phyloP scores from a whole-genome alignment of 2,113 vertebrate species.

The Elaphurus davidianus region DNA sequence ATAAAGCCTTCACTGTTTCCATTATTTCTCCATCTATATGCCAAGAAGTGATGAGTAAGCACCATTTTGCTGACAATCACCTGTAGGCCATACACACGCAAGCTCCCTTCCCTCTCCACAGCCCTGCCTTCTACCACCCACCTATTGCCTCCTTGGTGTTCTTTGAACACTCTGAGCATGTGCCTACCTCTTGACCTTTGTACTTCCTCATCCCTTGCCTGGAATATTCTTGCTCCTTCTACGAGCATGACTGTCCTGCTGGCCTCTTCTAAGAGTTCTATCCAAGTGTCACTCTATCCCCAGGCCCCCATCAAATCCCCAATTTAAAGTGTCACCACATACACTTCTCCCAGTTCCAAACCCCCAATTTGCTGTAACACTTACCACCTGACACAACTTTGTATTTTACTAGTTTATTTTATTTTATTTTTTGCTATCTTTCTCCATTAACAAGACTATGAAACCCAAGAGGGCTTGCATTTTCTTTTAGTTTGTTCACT shows the following conservation, averaged over 20 bases:
- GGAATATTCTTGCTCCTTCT: neutral
- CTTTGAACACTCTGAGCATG: neutral
- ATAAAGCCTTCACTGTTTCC: neutral
- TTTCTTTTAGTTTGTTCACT: neutral
- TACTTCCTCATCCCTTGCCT: neutral
- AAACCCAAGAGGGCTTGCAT: neutral
- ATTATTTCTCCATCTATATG: neutral
- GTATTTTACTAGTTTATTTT: neutral
- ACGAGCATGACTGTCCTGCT: neutral
- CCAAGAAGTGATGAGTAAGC: neutral
- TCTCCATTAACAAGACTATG: neutral
- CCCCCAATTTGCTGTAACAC: neutral
- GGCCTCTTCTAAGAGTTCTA: neutral
- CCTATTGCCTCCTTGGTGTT: neutral
- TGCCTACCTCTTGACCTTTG: neutral
- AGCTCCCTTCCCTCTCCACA: neutral
- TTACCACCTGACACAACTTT: neutral
- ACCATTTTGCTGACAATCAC: neutral
- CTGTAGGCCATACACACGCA: neutral
- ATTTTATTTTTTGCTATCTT: neutral
- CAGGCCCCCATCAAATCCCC: neutral
- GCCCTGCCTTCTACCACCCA: neutral
- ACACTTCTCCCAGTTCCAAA: neutral
- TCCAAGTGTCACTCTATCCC: neutral
- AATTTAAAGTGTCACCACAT: neutral